Base-by-base conservation (phyloP, 2,797 vertebrate species). In the Anolis apletophallus region DNA sequence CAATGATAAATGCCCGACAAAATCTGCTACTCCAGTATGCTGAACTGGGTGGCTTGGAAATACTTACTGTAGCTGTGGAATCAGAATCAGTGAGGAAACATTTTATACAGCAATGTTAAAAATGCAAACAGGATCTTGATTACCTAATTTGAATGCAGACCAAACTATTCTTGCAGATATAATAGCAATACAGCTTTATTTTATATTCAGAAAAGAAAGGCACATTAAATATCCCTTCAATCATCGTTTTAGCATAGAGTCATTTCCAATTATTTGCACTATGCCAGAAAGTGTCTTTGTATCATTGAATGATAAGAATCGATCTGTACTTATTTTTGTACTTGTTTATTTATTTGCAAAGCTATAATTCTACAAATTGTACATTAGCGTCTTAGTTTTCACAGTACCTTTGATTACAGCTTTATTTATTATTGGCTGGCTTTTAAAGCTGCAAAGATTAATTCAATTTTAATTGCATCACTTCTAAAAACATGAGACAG, bases 31-130 rank as follows among this genome's bases (percentile, higher is more conserved):
- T 73, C n/a, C 46, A 40, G 74, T 17, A 23, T 79, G 75, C 54
- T 46, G 7, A 40, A 64, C 46, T 73, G 57, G 75, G 46, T 87
- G 64, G 57, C 46, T 54, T 83, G 67, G 81, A 71, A 79, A 52
- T 64, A 40, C 16, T 79, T 64, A 40, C 16, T 79, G 1, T 72
- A 54, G n/a, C 64, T 32, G 64, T 40, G 8, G n/a, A 84, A 34
- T 19, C 50, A 61, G 75, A 72, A 34, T 29, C 14, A 61, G 12
- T 21, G 12, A 5, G 29, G 26, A 3, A 61, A 77, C 21, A 67
- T 46, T 3, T 10, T 79, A 79, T 57, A 34, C 40, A 50, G 17
- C 34, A 1, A 7, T 11, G 46, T 83, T 61, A 17, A 76, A 50
- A 54, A 40, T 52, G 32, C 8, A 79, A 36, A 36, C 52, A 72